These are phyloP conservation scores for Phocoena phocoena DNA, from an alignment of 2,113 vertebrate species.

Conservation along the genomic window DNA sequence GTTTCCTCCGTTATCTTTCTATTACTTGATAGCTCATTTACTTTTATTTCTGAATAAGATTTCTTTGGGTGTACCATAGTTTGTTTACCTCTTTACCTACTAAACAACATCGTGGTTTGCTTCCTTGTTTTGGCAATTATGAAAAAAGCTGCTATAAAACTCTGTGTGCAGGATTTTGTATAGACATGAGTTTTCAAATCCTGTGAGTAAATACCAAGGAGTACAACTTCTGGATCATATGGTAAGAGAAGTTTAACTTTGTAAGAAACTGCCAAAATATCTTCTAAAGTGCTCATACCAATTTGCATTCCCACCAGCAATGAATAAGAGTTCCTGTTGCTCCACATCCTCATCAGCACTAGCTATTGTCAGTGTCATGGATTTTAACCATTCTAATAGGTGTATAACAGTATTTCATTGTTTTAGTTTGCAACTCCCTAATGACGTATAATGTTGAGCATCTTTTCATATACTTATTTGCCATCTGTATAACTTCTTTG, in stretches of 20 bases:
- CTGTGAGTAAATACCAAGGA: not conserved
- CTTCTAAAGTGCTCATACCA: not conserved
- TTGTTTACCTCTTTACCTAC: not conserved
- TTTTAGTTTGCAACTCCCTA: slow-evolving; percentile 14
- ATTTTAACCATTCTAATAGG: not conserved
- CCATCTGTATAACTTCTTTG: not conserved
- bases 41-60: not conserved
- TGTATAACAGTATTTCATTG: not conserved
- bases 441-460: not conserved
- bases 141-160: not conserved
- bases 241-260: not conserved
- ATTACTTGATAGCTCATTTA: not conserved
- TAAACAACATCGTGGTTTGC: not conserved
- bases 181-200: not conserved
- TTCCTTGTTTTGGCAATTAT: not conserved
- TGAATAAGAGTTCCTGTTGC: not conserved
- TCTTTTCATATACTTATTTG: not conserved
- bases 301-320: not conserved
- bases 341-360: not conserved
- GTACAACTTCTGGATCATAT: not conserved
- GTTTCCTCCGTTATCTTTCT: not conserved
- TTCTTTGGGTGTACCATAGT: not conserved
- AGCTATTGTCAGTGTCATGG: not conserved
- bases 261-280: not conserved
- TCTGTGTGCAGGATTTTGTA: not conserved